Conservation (phyloP, 2,113 vertebrate genomes). For the Oreochromis niloticus region DNA sequence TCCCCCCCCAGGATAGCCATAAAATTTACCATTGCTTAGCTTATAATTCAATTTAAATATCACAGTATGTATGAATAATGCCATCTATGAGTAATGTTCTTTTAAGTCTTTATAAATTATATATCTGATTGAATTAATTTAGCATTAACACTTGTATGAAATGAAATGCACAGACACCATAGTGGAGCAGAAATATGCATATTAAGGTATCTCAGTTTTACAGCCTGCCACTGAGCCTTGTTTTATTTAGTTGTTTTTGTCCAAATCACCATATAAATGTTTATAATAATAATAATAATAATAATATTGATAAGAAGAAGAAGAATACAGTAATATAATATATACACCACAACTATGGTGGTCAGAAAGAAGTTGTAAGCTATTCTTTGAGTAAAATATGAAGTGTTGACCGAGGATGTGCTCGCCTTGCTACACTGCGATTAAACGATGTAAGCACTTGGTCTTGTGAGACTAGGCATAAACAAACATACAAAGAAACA, state of each 20-base stretch:
- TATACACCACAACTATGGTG: not conserved
- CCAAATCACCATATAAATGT: not conserved
- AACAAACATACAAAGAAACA: not conserved
- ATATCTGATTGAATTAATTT: constrained; percentile 41
- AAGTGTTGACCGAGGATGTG: not conserved
- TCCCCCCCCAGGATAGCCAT: constrained; percentile 23
- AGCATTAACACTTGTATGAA: constrained; percentile 32
- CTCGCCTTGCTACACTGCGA: not conserved
- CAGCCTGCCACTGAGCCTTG: not conserved
- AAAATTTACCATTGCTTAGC: constrained; percentile 36
- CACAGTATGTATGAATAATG: constrained; percentile 54
- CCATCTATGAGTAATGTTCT: constrained; percentile 42
- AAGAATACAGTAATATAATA: not conserved
- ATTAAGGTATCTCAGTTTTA: not conserved
- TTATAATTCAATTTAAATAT: constrained; percentile 54
- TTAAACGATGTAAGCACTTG: not conserved
- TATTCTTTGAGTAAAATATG: not conserved
- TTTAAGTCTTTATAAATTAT: constrained; percentile 55
- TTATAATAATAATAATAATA: not conserved
- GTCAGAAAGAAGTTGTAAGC: not conserved
- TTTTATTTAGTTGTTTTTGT: not conserved
- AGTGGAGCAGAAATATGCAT: not conserved
- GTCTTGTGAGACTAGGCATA: not conserved
- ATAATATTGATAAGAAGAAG: accelerated
- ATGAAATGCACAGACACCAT: constrained; percentile 15